Evolutionary conservation across 2,888 invertebrate species (phyloP).

Genomic region (Drosophila demipolita): DNA sequence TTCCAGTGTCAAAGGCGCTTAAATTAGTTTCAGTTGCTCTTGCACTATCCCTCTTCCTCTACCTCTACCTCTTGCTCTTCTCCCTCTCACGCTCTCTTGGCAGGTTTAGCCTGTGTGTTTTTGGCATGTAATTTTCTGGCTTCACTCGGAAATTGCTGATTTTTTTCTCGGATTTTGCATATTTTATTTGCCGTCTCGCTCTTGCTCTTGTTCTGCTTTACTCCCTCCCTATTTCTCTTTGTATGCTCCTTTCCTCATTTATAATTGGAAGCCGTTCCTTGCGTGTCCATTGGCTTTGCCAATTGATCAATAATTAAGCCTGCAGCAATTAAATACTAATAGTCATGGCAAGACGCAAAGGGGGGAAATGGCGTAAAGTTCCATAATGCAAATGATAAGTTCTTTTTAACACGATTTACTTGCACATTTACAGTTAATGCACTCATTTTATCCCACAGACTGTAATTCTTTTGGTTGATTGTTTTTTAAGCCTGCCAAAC

Average conservation of each 20-base stretch:
- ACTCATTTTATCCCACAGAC: conserved; percentile 22
- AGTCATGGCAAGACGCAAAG: conserved; percentile 10
- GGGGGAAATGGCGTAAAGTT: neutral
- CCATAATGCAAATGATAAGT: conserved; percentile 69
- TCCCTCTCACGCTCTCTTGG: neutral
- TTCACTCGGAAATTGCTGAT: conserved; percentile 72
- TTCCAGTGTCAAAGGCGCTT: conserved; percentile 78
- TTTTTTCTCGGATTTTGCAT: conserved; percentile 34
- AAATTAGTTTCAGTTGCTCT: conserved; percentile 63
- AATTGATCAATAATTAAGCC: conserved; percentile 76
- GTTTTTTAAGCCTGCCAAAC: neutral
- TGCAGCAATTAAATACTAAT: conserved; percentile 77
- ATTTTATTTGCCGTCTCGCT: conserved; percentile 17
- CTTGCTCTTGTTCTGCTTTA: neutral
- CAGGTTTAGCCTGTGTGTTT: conserved; percentile 63
- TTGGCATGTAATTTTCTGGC: conserved; percentile 74
- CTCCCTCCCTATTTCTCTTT: neutral
- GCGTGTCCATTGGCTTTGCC: conserved; percentile 51
- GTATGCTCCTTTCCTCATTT: conserved; percentile 26
- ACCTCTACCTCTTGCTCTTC: neutral
- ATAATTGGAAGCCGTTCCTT: conserved; percentile 48
- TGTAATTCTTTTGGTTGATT: neutral
- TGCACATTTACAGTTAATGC: conserved; percentile 60
- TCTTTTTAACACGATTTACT: conserved; percentile 76
- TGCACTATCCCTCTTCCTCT: conserved; percentile 5